These are phyloP conservation scores for Ectemnius lituratus DNA, from an alignment of 2,888 invertebrate species.

Conservation along the genomic window DNA sequence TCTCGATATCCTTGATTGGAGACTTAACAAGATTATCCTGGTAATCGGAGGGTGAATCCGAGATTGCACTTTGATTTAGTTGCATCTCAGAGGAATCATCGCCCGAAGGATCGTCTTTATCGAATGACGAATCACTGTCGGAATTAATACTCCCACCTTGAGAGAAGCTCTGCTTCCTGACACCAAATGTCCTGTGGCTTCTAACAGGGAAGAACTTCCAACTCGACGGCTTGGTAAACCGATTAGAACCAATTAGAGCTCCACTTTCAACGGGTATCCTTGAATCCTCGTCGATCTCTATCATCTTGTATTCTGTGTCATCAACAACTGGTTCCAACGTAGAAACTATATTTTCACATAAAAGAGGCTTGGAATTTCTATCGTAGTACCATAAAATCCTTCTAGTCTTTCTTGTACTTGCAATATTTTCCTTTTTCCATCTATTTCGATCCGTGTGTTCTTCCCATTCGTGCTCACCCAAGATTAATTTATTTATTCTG, in stretches of 20 bases:
- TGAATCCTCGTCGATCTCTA: not conserved
- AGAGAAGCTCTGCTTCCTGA: not conserved
- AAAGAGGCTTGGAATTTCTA: not conserved
- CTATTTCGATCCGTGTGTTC: not conserved
- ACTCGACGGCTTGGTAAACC: not conserved
- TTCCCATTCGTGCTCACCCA: slow-evolving; percentile 7
- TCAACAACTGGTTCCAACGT: not conserved
- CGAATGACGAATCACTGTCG: not conserved
- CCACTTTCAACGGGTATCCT: not conserved
- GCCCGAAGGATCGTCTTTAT: not conserved
- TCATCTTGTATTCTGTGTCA: not conserved
- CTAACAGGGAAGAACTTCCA: not conserved
- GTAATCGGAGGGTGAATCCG: not conserved
- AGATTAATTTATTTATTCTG: no score
- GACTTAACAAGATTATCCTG: not conserved
- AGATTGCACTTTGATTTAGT: not conserved
- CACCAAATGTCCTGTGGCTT: not conserved
- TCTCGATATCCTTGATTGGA: no score
- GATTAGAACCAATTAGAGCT: not conserved
- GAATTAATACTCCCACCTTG: not conserved
- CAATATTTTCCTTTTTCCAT: not conserved
- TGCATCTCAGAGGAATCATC: not conserved
- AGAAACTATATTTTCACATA: not conserved
- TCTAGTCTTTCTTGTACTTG: not conserved
- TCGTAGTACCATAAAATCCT: not conserved